Evolutionary conservation across 1,140 invertebrate genomes (phyloP), one percentile per base, ranked within the genome.

Genomic region (Stratiolaelaps scimitus): DNA sequence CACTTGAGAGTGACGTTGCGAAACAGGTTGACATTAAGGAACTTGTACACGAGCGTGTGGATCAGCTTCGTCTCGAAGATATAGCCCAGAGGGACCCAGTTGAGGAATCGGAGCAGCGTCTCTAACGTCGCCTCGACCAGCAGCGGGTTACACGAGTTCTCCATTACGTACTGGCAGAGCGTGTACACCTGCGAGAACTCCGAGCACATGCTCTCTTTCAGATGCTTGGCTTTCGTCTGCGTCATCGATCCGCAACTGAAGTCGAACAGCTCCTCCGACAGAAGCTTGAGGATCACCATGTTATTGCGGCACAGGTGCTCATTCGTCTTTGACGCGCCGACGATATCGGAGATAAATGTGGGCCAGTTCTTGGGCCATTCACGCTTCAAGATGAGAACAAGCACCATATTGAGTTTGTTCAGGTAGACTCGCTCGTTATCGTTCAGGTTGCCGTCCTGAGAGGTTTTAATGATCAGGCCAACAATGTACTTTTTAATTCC

Each of bases 301-400:
- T 98, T 99, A 75, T 99, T 99, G 78, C 97, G 93, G 81, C 96
- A 99, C 7, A 99, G 81, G 72, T 89, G 91, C 77, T 98, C 95
- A 75, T 97, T 98, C 15, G 92, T 97, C 80, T 97, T 97, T 74
- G 91, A 95, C 15, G 94, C 91, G 44, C 94, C 94, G 64, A 99
- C 94, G 77, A 99, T 98, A 73, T 99, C 96, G 73, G 87, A 84
- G 69, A 99, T 98, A 76, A 99, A 99, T 5, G 89, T 88, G 73
- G 96, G 90, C 96, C 96, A 99, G 75, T 98, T 96, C 74, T 94
- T 92, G 53, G 96, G 96, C 96, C 96, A 99, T 78, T 99, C 96
- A 72, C 94, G 81, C 78, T 99, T 99, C 69, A 99, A 81, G 69
- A 99, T 96, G 85, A 98, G 80, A 66, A 99, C 94, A 71, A 99